Conservation (phyloP, 1,140 invertebrate species). For the Psix sp. region DNA sequence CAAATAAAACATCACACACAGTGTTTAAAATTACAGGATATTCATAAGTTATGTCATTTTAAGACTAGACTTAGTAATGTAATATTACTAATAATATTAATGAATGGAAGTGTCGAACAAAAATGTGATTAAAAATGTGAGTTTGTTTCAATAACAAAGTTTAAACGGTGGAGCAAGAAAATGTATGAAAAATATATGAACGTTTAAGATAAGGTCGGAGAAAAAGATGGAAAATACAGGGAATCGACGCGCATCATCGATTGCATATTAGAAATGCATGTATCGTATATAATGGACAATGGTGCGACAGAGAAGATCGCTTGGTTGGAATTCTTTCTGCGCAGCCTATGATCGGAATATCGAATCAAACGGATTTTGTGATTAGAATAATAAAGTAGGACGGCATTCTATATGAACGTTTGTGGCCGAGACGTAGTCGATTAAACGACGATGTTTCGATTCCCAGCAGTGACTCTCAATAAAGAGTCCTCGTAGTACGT, state of each 20-base stretch:
- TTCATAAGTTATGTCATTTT: no score
- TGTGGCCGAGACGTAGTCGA: conserved; percentile 21
- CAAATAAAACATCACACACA: no score
- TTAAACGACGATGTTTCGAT: conserved; percentile 36
- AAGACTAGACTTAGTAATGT: no score
- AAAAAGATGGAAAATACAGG: conserved; percentile 1
- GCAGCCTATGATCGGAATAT: conserved; percentile 54
- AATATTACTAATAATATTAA: no score
- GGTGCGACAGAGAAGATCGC: conserved; percentile 15
- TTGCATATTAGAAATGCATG: conserved; percentile 26
- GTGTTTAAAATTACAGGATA: no score
- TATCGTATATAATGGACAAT: conserved; percentile 44
- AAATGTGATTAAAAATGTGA: no score
- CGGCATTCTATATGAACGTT: conserved; percentile 37
- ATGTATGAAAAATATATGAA: background rate
- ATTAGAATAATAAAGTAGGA: conserved; percentile 60
- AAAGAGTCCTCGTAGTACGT: background rate
- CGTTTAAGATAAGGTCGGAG: background rate
- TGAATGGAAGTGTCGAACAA: no score
- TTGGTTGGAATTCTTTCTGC: conserved; percentile 50
- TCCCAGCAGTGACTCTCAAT: conserved; percentile 39
- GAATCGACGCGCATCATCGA: conserved; percentile 10
- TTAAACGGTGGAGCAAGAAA: no score
- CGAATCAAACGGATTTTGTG: conserved; percentile 48
- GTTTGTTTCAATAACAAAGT: no score